Conservation (phyloP, 2,888 invertebrate genomes). For the Trilocha varians region DNA sequence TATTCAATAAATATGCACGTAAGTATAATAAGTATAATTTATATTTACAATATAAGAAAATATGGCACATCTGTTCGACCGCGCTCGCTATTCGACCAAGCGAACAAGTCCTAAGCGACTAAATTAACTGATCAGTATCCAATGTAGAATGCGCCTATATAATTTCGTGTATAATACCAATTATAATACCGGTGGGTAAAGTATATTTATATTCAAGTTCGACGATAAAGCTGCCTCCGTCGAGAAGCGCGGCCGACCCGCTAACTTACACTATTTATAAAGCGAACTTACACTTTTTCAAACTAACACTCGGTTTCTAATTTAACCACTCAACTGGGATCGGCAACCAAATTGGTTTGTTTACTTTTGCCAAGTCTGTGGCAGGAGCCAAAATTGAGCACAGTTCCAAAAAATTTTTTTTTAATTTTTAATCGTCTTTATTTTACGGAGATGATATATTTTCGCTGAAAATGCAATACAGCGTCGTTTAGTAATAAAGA, state of each 20-base stretch:
- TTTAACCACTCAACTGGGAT: no score
- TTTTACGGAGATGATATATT: no score
- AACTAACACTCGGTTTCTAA: no score
- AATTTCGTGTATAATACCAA: constrained; percentile 66
- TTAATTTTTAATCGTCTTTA: no score
- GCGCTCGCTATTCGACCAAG: constrained; percentile 42
- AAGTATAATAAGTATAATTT: constrained; percentile 62
- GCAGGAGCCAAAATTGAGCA: no score
- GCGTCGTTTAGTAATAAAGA: no score
- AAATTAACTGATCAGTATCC: constrained; percentile 38
- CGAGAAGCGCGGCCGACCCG: constrained; percentile 50
- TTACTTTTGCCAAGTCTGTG: no score
- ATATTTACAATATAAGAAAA: constrained; percentile 70
- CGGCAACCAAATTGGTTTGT: no score
- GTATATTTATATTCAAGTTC: constrained; percentile 63
- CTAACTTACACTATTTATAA: no score
- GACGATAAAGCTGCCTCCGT: constrained; percentile 41
- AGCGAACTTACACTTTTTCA: no score
- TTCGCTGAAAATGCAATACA: no score
- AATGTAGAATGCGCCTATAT: constrained; percentile 44
- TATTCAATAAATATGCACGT: constrained; percentile 67
- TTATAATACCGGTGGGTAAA: constrained; percentile 72
- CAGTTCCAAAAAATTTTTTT: no score
- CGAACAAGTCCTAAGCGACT: constrained; percentile 38
- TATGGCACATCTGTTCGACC: constrained; percentile 71